Percentiles rank a stretch among this genome's conserved stretches.
Conservation (phyloP, 2,888 invertebrate species). For the Girardia tigrina region DNA sequence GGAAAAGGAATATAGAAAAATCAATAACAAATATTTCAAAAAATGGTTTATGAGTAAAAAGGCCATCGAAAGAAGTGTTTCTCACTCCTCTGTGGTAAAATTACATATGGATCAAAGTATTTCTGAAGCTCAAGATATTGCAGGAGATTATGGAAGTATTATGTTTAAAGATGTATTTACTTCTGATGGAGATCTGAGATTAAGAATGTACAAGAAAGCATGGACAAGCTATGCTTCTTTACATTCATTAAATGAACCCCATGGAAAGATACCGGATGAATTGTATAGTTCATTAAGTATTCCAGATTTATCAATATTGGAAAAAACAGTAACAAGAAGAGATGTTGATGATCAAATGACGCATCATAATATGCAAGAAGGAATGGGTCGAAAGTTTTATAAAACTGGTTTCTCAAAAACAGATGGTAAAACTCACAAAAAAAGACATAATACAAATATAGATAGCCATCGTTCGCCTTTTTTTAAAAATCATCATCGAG, state of each 20-base stretch:
- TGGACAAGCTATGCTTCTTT: not conserved
- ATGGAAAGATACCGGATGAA: not conserved
- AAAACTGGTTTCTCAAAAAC: not conserved
- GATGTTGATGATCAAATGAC: slow-evolving; percentile 27
- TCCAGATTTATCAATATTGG: slow-evolving; percentile 19
- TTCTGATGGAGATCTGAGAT: not conserved
- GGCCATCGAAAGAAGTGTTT: not conserved
- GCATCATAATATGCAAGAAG: slow-evolving; percentile 26
- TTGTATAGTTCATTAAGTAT: not conserved
- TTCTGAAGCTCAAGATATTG: slow-evolving; percentile 16
- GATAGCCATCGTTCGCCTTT: slow-evolving; percentile 12
- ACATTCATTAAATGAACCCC: not conserved
- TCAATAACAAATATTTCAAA: slow-evolving; percentile 25
- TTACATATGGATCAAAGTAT: slow-evolving; percentile 1
- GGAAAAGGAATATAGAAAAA: slow-evolving; percentile 3
- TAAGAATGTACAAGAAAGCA: not conserved
- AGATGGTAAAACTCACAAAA: not conserved
- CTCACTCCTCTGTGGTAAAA: not conserved
- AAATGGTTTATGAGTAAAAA: slow-evolving; percentile 24
- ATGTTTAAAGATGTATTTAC: slow-evolving; percentile 11
- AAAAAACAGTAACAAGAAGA: not conserved
- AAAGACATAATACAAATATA: not conserved
- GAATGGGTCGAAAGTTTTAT: slow-evolving; percentile 3
- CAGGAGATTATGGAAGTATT: not conserved
- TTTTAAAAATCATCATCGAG: slow-evolving; percentile 5